Percentiles rank a stretch among this genome's conserved stretches.
Evolutionary conservation across 2,888 invertebrate species (phyloP).

Genomic region (Drosophila kuntzei): DNA sequence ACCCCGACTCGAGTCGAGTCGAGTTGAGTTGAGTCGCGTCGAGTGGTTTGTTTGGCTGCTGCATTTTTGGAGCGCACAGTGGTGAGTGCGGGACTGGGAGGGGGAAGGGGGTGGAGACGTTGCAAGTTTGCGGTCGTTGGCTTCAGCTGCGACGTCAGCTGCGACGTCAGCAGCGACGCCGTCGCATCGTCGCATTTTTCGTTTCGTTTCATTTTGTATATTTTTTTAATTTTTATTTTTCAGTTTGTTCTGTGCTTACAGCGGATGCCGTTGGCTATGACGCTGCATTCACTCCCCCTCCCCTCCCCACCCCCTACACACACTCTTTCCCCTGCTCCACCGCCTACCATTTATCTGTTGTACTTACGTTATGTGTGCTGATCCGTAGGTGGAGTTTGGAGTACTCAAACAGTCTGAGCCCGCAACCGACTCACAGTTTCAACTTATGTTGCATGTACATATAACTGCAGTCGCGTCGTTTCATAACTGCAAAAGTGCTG

Average conservation of each 20-base stretch:
- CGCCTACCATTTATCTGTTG: constrained; percentile 16
- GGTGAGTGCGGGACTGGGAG: background rate
- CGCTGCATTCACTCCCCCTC: constrained; percentile 9
- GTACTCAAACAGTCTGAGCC: constrained; percentile 31
- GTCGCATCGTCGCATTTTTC: constrained; percentile 47
- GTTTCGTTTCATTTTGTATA: constrained; percentile 37
- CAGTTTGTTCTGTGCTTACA: constrained; percentile 66
- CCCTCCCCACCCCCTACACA: background rate
- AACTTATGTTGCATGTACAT: constrained; percentile 28
- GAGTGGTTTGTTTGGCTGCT: constrained; percentile 75
- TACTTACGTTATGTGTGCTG: constrained; percentile 18
- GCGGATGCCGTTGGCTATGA: constrained; percentile 53
- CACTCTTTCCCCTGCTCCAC: background rate
- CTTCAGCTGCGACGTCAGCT: constrained; percentile 44
- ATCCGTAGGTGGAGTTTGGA: constrained; percentile 48
- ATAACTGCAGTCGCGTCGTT: constrained; percentile 38
- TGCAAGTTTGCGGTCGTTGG: constrained; percentile 78
- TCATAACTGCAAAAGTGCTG: constrained; percentile 63
- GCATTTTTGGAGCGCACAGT: constrained; percentile 65
- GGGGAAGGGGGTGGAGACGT: constrained; percentile 22
- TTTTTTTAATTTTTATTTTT: constrained; percentile 25
- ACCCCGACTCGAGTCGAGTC: constrained; percentile 15
- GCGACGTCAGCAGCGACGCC: constrained; percentile 24
- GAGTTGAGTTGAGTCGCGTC: constrained; percentile 30
- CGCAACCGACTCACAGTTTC: constrained; percentile 18